These are phyloP conservation scores for Eunapius fragilis DNA, from an alignment of 37 sponge, comb jelly and placozoan genomes.

Conservation along the genomic window DNA sequence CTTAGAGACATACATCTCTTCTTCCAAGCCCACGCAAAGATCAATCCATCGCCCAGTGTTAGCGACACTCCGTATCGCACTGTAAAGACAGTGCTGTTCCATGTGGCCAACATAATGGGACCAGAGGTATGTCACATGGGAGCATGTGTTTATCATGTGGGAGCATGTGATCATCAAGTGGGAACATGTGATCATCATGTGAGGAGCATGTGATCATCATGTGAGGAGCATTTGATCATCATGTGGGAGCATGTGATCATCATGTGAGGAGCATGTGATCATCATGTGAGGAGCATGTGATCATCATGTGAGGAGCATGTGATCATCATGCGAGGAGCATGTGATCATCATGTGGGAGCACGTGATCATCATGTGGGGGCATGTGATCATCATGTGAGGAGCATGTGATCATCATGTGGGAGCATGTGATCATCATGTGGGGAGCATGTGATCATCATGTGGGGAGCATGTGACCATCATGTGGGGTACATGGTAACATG, in stretches of 20 bases:
- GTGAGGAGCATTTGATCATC: too few species aligned
- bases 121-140: slow-evolving; percentile 22
- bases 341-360: slow-evolving; percentile 52
- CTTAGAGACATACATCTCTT: slow-evolving; percentile 71
- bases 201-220: too few species aligned
- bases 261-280: too few species aligned
- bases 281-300: too few species aligned
- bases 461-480: too few species aligned
- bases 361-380: slow-evolving; percentile 8
- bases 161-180: not conserved
- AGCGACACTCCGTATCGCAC: slow-evolving; percentile 83
- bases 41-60: slow-evolving; percentile 17
- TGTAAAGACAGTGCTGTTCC: slow-evolving; percentile 88
- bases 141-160: not conserved
- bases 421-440: too few species aligned
- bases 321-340: slow-evolving; percentile 11
- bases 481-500: too few species aligned
- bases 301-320: not conserved
- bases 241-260: too few species aligned
- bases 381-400: not conserved
- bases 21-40: slow-evolving; percentile 35
- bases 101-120: slow-evolving; percentile 60
- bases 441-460: too few species aligned
- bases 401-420: not conserved
- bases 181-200: not conserved